phyloP scores from a whole-genome alignment of 2,113 vertebrate genomes.

The Oreocharis arfaki region DNA sequence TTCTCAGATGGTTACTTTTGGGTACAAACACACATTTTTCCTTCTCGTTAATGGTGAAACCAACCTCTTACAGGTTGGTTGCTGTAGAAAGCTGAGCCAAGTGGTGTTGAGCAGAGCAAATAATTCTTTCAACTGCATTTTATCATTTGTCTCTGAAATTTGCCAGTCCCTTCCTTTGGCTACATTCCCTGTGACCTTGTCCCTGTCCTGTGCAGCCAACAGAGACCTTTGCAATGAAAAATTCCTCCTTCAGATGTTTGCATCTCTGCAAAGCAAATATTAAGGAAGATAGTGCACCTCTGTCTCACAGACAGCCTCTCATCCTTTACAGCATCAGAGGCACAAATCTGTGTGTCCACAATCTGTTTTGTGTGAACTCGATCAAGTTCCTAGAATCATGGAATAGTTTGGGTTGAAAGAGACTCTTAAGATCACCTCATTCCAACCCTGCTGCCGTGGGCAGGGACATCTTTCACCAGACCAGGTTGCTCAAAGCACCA shows the following conservation, averaged over 20 bases:
- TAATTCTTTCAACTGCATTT: neutral
- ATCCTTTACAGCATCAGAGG: neutral
- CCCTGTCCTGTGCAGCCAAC: neutral
- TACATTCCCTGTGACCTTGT: neutral
- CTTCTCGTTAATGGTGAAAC: neutral
- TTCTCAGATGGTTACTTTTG: neutral
- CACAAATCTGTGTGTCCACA: neutral
- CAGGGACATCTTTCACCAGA: neutral
- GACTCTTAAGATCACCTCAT: neutral
- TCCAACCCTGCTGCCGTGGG: accelerated
- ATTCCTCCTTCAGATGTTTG: neutral
- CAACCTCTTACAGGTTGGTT: neutral
- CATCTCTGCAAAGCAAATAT: neutral
- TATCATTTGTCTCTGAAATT: neutral
- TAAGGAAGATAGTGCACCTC: neutral
- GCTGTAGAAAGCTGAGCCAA: neutral
- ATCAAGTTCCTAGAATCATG: neutral
- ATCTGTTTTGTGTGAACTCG: neutral
- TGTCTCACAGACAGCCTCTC: neutral
- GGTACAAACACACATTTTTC: neutral
- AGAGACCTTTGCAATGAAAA: neutral
- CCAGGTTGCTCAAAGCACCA: neutral
- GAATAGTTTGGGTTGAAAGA: neutral
- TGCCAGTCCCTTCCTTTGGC: neutral
- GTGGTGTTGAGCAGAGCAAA: neutral